Evolutionary conservation across 2,888 invertebrate species (phyloP), one percentile per base, ranked within the genome.

Genomic region (Stenurella melanura): DNA sequence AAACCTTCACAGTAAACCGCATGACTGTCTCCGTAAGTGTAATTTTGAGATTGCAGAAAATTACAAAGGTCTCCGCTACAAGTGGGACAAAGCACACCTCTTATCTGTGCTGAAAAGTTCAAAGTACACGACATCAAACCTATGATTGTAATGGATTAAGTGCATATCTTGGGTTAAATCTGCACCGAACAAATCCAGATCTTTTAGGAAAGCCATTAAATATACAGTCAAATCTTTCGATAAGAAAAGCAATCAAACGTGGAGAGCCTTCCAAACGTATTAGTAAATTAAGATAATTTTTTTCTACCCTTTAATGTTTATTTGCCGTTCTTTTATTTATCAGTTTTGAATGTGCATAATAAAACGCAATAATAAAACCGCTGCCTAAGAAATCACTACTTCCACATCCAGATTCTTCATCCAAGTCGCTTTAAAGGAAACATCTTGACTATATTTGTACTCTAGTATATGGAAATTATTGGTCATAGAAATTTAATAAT

Each of bases 121-220:
- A 82, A 83, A 83, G 83, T 80, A 76, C 78, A 64, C 78, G 78
- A 82, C 82, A 80, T 81, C 80, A 80, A 80, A 84, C 80, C 82
- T 81, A 80, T 82, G 82, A 83, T 83, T 83, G 82, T 84, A 84
- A 84, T 84, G 84, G 84, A 84, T 83, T 84, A 83, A 83, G 78
- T 82, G 82, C 81, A 83, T 83, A 84, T 84, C 84, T 83, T 81
- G 70, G 80, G 79, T 69, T 76, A 68, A 75, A 82, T 83, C 82
- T 83, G 80, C 73, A 78, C 75, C 54, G 78, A 75, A 80, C 79
- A 75, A 77, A 76, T 80, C 71, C 76, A 61, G 80, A 77, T 81
- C 79, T 78, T 79, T 76, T 79, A 75, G 73, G 74, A 73, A 80
- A 80, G 81, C 81, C 81, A 82, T 83, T 81, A 79, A 79, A 82